Conservation (phyloP, 2,797 vertebrate genomes). For the Menidia menidia region DNA sequence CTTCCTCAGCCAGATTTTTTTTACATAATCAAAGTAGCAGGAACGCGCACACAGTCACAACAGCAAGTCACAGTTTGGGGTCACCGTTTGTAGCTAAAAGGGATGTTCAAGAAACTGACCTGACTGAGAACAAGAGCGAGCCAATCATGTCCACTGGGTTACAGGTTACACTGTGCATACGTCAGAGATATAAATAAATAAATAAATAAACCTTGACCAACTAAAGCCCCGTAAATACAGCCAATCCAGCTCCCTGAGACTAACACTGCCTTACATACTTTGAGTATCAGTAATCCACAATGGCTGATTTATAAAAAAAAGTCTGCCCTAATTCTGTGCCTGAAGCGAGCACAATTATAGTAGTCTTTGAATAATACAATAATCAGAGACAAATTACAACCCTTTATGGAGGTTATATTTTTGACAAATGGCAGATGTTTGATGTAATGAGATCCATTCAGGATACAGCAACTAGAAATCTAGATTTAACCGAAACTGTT, state of each 20-base stretch:
- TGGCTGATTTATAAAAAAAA: conserved; percentile 14
- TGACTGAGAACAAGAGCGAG: no score
- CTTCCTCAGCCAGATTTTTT: conserved; percentile 41
- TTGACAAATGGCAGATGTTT: not conserved
- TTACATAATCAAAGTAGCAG: conserved; percentile 33
- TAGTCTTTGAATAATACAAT: conserved; percentile 15
- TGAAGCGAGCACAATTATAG: conserved; percentile 6
- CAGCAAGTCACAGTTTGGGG: not conserved
- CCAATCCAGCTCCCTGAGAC: conserved; percentile 28
- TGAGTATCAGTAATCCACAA: conserved; percentile 22
- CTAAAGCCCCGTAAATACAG: conserved; percentile 20
- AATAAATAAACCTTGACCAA: no score
- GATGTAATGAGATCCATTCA: not conserved
- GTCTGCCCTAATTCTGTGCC: conserved; percentile 14
- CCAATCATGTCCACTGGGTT: no score
- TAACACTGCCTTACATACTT: conserved; percentile 28
- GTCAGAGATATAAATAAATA: no score
- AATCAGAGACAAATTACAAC: conserved; percentile 10
- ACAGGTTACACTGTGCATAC: no score
- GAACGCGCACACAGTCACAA: not conserved
- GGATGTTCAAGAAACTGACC: no score
- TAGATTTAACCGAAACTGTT: not conserved
- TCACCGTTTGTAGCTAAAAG: conserved; percentile 1
- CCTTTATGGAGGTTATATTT: not conserved
- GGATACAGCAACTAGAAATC: not conserved